Conservation (phyloP, 2,797 vertebrate genomes). For the Notolepis coatsorum region DNA sequence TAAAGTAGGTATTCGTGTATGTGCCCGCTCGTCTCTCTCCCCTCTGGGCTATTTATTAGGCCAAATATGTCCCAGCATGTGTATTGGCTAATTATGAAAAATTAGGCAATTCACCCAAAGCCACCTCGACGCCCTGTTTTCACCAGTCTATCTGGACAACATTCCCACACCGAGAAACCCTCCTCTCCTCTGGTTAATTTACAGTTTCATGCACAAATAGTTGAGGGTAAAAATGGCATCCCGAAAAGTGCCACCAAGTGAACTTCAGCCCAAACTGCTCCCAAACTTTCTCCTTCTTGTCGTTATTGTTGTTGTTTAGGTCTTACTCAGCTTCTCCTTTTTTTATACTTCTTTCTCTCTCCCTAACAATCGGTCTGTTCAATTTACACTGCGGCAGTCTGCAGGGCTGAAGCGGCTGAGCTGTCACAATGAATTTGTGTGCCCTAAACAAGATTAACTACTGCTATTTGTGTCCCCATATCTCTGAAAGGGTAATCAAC, state of each 20-base stretch:
- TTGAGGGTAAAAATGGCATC: constrained; percentile 16
- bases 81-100: constrained; percentile 80
- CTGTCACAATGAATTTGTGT: constrained; percentile 80
- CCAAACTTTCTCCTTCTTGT: constrained; percentile 37
- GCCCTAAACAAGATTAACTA: constrained; percentile 81
- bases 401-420: constrained; percentile 64
- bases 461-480: constrained; percentile 78
- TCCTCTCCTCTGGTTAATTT: constrained; percentile 36
- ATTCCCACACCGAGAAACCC: constrained; percentile 40
- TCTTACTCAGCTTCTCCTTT: constrained; percentile 40
- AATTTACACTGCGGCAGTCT: constrained; percentile 67
- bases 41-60: constrained; percentile 66
- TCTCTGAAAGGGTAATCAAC: constrained; percentile 77
- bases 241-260: constrained; percentile 50
- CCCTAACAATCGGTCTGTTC: constrained; percentile 66
- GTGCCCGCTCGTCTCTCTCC: constrained; percentile 7
- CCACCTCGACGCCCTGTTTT: constrained; percentile 24
- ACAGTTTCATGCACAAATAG: neutral
- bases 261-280: constrained; percentile 46
- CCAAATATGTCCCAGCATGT: constrained; percentile 74
- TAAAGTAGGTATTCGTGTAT: constrained; percentile 4
- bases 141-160: constrained; percentile 42
- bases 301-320: constrained; percentile 30
- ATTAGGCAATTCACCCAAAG: constrained; percentile 58
- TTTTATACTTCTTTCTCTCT: constrained; percentile 49